These are phyloP conservation scores for Raja brachyura DNA, from an alignment of 2,113 vertebrate species.

Conservation along the genomic window DNA sequence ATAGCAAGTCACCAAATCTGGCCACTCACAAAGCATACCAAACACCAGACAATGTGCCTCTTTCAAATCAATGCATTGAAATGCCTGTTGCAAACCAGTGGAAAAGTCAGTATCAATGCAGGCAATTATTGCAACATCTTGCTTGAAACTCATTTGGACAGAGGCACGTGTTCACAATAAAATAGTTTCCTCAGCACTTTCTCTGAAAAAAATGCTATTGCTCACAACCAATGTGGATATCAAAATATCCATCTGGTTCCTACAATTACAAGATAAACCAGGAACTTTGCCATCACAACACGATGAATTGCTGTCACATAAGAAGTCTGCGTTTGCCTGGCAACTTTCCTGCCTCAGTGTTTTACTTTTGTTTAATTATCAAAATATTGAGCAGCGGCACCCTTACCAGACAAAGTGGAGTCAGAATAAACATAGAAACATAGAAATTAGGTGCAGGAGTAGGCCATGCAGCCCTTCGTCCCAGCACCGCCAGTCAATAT, in stretches of 20 bases:
- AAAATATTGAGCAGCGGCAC: background rate
- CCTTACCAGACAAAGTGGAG: background rate
- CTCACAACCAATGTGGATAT: background rate
- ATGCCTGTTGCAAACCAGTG: background rate
- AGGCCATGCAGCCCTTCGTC: too few species aligned
- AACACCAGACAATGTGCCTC: background rate
- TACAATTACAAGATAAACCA: background rate
- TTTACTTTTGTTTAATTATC: background rate
- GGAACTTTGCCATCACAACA: background rate
- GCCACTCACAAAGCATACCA: background rate
- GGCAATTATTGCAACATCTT: background rate
- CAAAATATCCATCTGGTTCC: background rate
- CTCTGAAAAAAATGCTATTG: background rate
- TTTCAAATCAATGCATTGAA: conserved; percentile 27
- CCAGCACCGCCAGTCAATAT: too few species aligned
- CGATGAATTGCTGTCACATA: background rate
- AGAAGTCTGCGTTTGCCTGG: background rate
- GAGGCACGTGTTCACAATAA: background rate
- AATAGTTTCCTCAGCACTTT: background rate
- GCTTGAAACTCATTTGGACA: background rate
- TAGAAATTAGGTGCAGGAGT: too few species aligned
- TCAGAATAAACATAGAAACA: background rate
- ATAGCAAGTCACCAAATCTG: background rate
- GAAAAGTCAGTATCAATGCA: background rate
- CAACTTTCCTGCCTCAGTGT: background rate